phyloP scores from a whole-genome alignment of 2,888 invertebrate species.

The Ethmia dodecea region DNA sequence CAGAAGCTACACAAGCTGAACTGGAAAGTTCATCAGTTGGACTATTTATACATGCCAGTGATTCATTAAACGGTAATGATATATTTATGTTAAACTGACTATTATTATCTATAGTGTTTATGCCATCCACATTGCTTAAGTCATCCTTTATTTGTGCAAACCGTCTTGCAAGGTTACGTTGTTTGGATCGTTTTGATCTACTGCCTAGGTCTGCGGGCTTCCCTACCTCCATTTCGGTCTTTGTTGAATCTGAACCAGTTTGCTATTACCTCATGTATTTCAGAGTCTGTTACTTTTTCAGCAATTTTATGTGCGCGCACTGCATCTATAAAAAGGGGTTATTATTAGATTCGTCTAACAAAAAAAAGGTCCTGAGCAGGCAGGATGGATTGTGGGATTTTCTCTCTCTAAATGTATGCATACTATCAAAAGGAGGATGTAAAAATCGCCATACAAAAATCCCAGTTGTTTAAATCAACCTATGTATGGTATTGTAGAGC shows the following conservation, averaged over 20 bases:
- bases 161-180: constrained; percentile 1
- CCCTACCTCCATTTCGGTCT: constrained; percentile 10
- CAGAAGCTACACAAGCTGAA: background rate
- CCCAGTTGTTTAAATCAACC: too few species aligned
- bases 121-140: background rate
- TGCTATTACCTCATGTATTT: constrained; percentile 5
- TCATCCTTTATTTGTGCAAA: constrained; percentile 3
- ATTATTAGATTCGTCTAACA: too few species aligned
- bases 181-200: constrained; percentile 1
- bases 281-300: constrained; percentile 8
- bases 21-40: background rate
- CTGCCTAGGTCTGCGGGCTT: constrained; percentile 7
- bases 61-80: constrained; percentile 1
- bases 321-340: constrained; percentile 5
- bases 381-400: too few species aligned
- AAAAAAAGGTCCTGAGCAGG: too few species aligned
- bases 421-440: too few species aligned
- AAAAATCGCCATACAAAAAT: too few species aligned
- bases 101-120: background rate
- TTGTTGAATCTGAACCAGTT: constrained; percentile 12
- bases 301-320: constrained; percentile 8
- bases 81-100: background rate
- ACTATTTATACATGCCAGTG: background rate
- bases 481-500: too few species aligned
- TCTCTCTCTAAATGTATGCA: too few species aligned